Evolutionary conservation across 2,888 invertebrate species (phyloP), one percentile per base, ranked within the genome.

Genomic region (Bembecia ichneumoniformis): DNA sequence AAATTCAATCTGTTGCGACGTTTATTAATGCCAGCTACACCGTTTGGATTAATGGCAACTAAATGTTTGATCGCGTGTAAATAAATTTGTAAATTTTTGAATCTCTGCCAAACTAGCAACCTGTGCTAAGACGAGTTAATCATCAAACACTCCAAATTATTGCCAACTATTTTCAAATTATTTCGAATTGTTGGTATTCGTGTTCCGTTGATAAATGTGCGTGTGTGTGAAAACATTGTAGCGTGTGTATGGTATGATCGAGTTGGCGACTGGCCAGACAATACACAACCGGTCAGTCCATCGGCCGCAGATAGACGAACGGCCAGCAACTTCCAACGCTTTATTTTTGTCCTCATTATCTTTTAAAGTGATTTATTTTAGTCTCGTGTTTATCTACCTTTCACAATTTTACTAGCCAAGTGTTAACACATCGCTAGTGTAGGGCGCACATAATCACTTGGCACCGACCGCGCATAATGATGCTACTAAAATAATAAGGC

Each of bases 291-390:
- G 63, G 64, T 69, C 68, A 68, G 71, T 69, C 74, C 70, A 76
- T 77, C 71, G 68, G 63, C 73, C 74, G 63, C 77, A 72, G 74
- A 73, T 74, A 66, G 68, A 71, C 70, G 73, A 81, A 71, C 72
- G 77, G 77, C 77, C 74, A 81, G 66, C 74, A 72, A 79, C 70
- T 77, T 74, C 76, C 76, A 74, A 69, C 71, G 69, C 77, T 83
- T 81, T 82, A 86, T 86, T 86, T 83, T 81, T 71, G 80, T 73
- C 73, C 82, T 83, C 83, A 83, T 87, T 87, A 87, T 84, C 78
- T 77, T 73, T 40, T 71, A 68, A 75, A 82, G 78, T 77, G 81
- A 82, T 84, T 83, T 83, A 87, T 87, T 84, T 82, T 73, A 59
- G 74, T 68, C 71, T 68, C 71, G 58, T 60, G 60, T 64, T 68